A percentile compares a stretch with the other conserved stretches of the same genome.
These are phyloP conservation scores for Polypedilum pembai DNA, from an alignment of 1,140 invertebrate genomes.

Conservation along the genomic window DNA sequence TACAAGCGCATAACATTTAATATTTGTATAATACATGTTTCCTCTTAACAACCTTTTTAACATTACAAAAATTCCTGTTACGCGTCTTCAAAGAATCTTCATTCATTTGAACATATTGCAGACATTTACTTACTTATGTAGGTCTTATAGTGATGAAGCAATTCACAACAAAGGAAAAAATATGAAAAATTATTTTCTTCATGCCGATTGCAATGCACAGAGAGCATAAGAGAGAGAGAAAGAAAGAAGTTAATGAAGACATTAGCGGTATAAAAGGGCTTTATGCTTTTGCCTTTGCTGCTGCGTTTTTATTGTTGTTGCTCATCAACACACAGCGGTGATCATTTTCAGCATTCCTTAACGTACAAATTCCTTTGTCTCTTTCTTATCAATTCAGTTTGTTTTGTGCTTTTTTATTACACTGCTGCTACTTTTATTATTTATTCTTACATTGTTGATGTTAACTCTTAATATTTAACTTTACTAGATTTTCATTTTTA, in stretches of 20 bases:
- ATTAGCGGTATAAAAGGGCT: constrained; percentile 23
- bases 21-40: constrained; percentile 4
- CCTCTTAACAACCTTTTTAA: background rate
- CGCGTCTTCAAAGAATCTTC: constrained; percentile 16
- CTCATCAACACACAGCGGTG: background rate
- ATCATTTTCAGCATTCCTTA: constrained; percentile 17
- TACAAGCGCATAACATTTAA: background rate
- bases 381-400: background rate
- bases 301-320: background rate
- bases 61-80: constrained; percentile 13
- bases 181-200: background rate
- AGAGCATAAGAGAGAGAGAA: background rate
- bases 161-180: background rate
- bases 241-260: constrained; percentile 16
- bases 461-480: background rate
- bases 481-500: background rate
- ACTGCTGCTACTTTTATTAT: background rate
- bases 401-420: background rate
- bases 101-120: background rate
- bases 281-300: background rate
- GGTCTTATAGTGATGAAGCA: too few species aligned
- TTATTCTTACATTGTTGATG: background rate
- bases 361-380: constrained; percentile 11
- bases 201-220: background rate
- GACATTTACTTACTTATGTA: too few species aligned